Base-by-base conservation (phyloP, 2,888 invertebrate genomes). In the Monopis laevigella region DNA sequence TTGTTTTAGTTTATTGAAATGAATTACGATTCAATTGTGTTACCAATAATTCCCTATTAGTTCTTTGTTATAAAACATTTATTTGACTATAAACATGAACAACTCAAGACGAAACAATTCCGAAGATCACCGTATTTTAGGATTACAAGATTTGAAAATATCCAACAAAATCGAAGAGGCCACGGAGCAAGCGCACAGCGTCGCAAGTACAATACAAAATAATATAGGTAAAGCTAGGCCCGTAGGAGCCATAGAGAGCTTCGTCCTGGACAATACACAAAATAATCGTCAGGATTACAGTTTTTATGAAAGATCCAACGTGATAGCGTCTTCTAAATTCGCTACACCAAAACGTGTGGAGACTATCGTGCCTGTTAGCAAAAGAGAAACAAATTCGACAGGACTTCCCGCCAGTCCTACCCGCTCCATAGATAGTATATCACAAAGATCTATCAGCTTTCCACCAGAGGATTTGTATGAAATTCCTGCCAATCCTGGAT, bases 301-400 rank as follows among this genome's bases (percentile, higher is more conserved):
- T 54, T 77, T 78, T 54, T 82, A 82, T 48, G 91, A 90, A 57
- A 82, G 90, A 42, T 88, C 86, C 44, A 89, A 88, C 56, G 87
- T 90, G 43, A 89, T 90, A 53, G 87, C 88, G 13, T 86, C 90
- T 38, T 88, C 89, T 7, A 89, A 91, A 61, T 92, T 88, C 60
- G 88, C 89, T 30, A 88, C 89, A 26, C 89, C 90, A 39, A 90
- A 89, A 59, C 83, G 87, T 48, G 85, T 89, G 6, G 88, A 89
- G 57, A 84, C 84, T 39, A 82, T 86, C 46, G 82, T 82, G 43
- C 70, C 82, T 51, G 62, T 65, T 51, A 71, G 65, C 55, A 73
- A 74, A 59, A 67, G 72, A 39, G 70, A 73, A 54, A 67, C 68
- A 54, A 73, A 69, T 53, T 65, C 66, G 39, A 51, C 68, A 43